phyloP scores from a whole-genome alignment of 2,888 invertebrate genomes.

The Amblyjoppa proteus region DNA sequence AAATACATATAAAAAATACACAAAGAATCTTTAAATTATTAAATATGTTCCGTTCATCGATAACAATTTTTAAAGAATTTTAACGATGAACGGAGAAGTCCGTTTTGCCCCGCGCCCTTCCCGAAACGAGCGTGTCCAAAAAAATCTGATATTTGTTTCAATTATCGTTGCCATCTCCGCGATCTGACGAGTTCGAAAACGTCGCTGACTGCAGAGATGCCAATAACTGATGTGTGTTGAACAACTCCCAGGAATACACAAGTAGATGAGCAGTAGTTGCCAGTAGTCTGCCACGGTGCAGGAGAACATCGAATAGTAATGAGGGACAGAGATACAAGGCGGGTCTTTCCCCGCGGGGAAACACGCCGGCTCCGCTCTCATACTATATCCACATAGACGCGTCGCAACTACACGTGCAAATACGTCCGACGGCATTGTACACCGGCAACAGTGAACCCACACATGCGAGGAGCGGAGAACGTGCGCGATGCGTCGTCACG shows the following conservation, averaged over 20 bases:
- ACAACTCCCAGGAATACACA: background rate
- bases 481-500: slow-evolving; percentile 79
- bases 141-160: too few species aligned
- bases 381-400: slow-evolving; percentile 4
- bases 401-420: background rate
- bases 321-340: slow-evolving; percentile 79
- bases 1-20: too few species aligned
- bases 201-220: background rate
- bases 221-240: slow-evolving; percentile 23
- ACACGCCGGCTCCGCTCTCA: slow-evolving; percentile 59
- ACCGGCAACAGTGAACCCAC: background rate
- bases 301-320: slow-evolving; percentile 77
- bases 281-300: slow-evolving; percentile 20
- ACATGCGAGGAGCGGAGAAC: slow-evolving; percentile 62
- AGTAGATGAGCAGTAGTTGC: background rate
- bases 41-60: too few species aligned
- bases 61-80: too few species aligned
- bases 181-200: background rate
- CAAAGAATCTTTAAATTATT: too few species aligned
- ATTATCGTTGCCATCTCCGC: background rate
- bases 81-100: too few species aligned
- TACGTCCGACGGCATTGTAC: slow-evolving; percentile 10
- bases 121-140: too few species aligned
- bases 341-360: slow-evolving; percentile 73
- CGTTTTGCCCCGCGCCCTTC: too few species aligned